phyloP scores from a whole-genome alignment of 2,888 invertebrate species.

The Erebia aethiops region DNA sequence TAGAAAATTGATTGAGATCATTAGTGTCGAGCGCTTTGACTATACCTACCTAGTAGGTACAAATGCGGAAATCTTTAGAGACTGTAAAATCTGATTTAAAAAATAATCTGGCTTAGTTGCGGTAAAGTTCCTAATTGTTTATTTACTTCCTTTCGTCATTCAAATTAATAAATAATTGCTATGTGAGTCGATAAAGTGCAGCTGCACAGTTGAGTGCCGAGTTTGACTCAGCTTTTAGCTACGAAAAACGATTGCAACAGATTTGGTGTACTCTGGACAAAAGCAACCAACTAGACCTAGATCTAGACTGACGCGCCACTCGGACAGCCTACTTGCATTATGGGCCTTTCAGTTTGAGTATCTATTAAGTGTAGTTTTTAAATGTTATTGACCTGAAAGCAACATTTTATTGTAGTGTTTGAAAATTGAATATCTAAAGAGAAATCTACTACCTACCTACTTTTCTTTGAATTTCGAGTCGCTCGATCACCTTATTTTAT shows the following conservation, averaged over 20 bases:
- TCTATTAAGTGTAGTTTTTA: background rate
- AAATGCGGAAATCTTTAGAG: background rate
- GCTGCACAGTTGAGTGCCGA: slow-evolving; percentile 28
- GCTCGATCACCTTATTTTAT: too few species aligned
- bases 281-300: slow-evolving; percentile 34
- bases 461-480: background rate
- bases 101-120: background rate
- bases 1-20: too few species aligned
- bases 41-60: too few species aligned
- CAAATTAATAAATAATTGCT: slow-evolving; percentile 17
- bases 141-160: background rate
- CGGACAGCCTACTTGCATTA: slow-evolving; percentile 28
- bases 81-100: background rate
- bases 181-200: slow-evolving; percentile 29
- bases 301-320: slow-evolving; percentile 36
- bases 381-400: background rate
- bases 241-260: slow-evolving; percentile 43
- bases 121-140: background rate
- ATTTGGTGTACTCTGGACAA: slow-evolving; percentile 41
- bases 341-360: slow-evolving; percentile 19
- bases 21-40: too few species aligned
- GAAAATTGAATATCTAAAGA: background rate
- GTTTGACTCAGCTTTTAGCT: slow-evolving; percentile 38
- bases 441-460: background rate
- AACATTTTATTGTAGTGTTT: background rate